Conservation (phyloP, 2,797 vertebrate genomes). For the Linurgus olivaceus region DNA sequence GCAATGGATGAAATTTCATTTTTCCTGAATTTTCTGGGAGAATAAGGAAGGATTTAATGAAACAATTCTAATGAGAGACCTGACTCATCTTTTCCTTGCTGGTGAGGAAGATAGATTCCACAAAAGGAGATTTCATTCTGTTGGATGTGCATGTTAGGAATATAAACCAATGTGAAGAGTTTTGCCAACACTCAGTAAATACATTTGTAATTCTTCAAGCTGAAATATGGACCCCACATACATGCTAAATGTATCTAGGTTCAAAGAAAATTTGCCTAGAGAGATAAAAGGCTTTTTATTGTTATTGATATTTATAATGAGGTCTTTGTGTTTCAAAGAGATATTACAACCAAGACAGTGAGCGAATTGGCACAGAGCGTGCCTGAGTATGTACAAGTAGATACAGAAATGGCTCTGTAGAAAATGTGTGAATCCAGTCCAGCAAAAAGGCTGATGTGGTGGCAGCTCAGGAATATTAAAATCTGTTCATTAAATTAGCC, state of each 20-base stretch:
- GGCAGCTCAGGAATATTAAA: background rate
- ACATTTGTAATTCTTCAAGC: background rate
- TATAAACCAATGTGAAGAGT: background rate
- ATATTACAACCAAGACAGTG: background rate
- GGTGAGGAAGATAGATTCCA: background rate
- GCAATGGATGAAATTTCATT: background rate
- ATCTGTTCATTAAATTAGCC: background rate
- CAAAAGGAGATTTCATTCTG: background rate
- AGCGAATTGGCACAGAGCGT: background rate
- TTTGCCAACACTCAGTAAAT: background rate
- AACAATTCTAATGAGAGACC: background rate
- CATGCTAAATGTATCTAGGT: background rate
- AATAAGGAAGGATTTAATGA: background rate
- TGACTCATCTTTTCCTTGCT: background rate
- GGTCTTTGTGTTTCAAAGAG: background rate
- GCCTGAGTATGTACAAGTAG: background rate
- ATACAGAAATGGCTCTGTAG: background rate
- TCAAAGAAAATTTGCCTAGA: background rate
- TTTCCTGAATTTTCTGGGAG: background rate
- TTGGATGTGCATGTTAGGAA: background rate
- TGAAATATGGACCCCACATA: background rate
- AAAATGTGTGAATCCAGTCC: background rate
- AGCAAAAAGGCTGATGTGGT: background rate
- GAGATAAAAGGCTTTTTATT: background rate
- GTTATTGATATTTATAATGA: slow-evolving; percentile 9